Conservation (phyloP, 2,888 invertebrate species). For the Drosophila maculinotata region DNA sequence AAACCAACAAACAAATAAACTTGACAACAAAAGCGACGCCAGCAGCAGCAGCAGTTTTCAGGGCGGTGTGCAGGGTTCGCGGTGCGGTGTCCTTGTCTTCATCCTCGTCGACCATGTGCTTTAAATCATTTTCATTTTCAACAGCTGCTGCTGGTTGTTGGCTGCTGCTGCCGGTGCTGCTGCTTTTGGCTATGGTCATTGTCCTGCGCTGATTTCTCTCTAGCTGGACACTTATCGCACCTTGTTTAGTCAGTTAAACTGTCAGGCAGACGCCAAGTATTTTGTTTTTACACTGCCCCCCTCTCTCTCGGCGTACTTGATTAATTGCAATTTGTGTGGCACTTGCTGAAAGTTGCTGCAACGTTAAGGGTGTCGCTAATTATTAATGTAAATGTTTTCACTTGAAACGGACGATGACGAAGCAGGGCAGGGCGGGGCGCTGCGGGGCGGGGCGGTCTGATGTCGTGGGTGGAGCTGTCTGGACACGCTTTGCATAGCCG, state of each 20-base stretch:
- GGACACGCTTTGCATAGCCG: slow-evolving; percentile 53
- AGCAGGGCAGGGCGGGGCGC: slow-evolving; percentile 21
- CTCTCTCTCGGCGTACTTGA: slow-evolving; percentile 42
- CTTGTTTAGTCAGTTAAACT: slow-evolving; percentile 81
- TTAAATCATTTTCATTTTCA: slow-evolving; percentile 80
- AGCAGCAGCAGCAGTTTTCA: background rate
- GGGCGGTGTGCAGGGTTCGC: slow-evolving; percentile 10
- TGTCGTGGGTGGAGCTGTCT: slow-evolving; percentile 20
- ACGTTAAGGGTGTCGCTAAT: slow-evolving; percentile 60
- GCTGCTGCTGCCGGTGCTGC: slow-evolving; percentile 17
- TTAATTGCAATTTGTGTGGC: slow-evolving; percentile 74
- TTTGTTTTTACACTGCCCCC: slow-evolving; percentile 44
- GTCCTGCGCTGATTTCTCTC: slow-evolving; percentile 75
- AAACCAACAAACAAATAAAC: slow-evolving; percentile 23
- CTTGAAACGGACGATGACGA: slow-evolving; percentile 57
- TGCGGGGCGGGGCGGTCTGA: slow-evolving; percentile 42
- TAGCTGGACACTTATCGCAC: slow-evolving; percentile 77
- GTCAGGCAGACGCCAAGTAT: slow-evolving; percentile 62
- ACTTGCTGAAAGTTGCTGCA: slow-evolving; percentile 53
- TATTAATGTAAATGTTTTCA: slow-evolving; percentile 82
- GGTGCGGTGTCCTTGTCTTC: slow-evolving; percentile 23
- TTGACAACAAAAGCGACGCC: slow-evolving; percentile 36
- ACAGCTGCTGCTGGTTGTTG: slow-evolving; percentile 38
- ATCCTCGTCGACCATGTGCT: slow-evolving; percentile 58
- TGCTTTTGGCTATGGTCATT: slow-evolving; percentile 61